These are phyloP conservation scores for Stenichneumon culpator DNA, from an alignment of 2,888 invertebrate genomes.

Conservation along the genomic window DNA sequence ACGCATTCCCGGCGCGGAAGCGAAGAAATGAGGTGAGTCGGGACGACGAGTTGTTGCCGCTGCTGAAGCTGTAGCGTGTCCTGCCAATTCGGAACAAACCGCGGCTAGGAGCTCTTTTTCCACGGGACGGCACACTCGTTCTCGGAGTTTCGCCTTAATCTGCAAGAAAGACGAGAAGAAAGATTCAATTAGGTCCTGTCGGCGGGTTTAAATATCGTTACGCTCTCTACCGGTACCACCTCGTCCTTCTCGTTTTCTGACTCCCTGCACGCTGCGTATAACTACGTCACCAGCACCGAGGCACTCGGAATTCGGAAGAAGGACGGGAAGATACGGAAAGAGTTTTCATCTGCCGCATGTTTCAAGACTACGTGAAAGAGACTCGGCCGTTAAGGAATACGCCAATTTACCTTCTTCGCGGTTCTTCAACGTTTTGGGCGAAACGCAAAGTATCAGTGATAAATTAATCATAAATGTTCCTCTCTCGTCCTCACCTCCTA, in stretches of 20 bases:
- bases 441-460: no score
- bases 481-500: background rate
- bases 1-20: background rate
- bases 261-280: background rate
- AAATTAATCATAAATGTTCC: background rate
- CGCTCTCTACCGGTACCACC: constrained; percentile 19
- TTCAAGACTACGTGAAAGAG: background rate
- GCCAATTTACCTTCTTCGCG: background rate
- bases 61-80: background rate
- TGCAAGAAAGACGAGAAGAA: constrained; percentile 70
- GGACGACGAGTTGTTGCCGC: background rate
- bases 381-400: background rate
- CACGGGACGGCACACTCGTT: constrained; percentile 1
- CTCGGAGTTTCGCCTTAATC: constrained; percentile 58
- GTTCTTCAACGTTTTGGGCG: background rate
- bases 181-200: constrained; percentile 68
- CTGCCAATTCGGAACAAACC: constrained; percentile 12
- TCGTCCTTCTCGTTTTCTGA: background rate
- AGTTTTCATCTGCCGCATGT: background rate
- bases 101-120: constrained; percentile 9
- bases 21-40: constrained; percentile 26
- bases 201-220: constrained; percentile 55
- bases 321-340: background rate
- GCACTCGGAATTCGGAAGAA: background rate
- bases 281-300: background rate